A percentile compares a stretch with the other conserved stretches of the same genome.
These are phyloP conservation scores for Turdus rufiventris DNA, from an alignment of 2,113 vertebrate species.

Conservation along the genomic window DNA sequence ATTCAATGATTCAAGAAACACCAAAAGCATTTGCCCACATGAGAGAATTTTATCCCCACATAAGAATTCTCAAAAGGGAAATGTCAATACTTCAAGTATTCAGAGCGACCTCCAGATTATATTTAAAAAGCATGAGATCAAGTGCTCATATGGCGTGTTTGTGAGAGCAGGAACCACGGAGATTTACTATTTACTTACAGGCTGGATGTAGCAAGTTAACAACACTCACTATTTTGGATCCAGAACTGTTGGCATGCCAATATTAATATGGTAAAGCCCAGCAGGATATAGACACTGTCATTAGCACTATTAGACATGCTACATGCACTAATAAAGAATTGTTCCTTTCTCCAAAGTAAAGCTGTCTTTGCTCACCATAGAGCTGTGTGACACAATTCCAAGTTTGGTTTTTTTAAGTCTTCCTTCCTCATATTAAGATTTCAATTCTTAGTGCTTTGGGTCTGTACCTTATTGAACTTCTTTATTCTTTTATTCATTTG, in stretches of 20 bases:
- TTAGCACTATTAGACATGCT: background rate
- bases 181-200: background rate
- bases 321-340: background rate
- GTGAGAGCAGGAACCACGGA: background rate
- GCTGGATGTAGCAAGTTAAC: background rate
- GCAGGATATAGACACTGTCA: background rate
- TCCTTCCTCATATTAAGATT: background rate
- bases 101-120: background rate
- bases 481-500: too few relatives aligned
- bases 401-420: background rate
- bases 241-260: background rate
- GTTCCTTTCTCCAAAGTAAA: background rate
- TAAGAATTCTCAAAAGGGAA: constrained; percentile 2
- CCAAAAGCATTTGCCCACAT: background rate
- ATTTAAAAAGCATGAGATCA: background rate
- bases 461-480: background rate
- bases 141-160: background rate
- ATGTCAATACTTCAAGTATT: background rate
- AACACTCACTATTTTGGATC: background rate
- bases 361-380: background rate
- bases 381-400: background rate
- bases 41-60: background rate
- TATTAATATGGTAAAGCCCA: background rate
- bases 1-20: background rate
- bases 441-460: background rate